Evolutionary conservation across 2,888 invertebrate species (phyloP), one percentile per base, ranked within the genome.

Genomic region (Fragum sueziense): DNA sequence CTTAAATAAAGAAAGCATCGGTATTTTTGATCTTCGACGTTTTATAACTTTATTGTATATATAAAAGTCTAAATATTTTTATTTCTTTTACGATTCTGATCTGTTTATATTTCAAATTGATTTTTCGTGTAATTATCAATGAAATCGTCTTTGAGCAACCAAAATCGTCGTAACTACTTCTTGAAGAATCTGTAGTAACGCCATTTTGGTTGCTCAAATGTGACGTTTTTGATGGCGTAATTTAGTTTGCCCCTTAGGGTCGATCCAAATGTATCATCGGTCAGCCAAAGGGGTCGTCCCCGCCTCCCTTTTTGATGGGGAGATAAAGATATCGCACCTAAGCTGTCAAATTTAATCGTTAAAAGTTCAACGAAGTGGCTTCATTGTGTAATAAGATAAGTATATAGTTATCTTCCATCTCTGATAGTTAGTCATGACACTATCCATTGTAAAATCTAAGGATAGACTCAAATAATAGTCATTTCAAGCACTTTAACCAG

Each of bases 321-420:
- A 61, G 61, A 61, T 61, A 61, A 33, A 29, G 61, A 61, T 61
- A 61, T 61, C 6, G 61, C 61, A 61, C 61, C 61, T 61, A 61
- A 61, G 31, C 33, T 61, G 61, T 61, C 61, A 61, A 31, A 61
- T 61, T 31, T 20, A 29, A 61, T 61, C 61, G 61, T 61, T 33
- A 61, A 61, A 33, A 61, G 61, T 61, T 61, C 31, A 61, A 61
- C 61, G 27, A 17, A 27, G 25, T 57, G 57, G 57, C 57, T 57
- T 57, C 27, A 25, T 57, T 22, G 14, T 57, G 14, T 57, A 57
- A 57, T 4, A 20, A 57, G 57, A 57, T 57, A 57, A 57, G 57
- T 57, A 57, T 57, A 27, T 57, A 11, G 9, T 57, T 9, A 57
- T 27, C 4, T 47, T 9, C 17, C n/a, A n/a, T n/a, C n/a, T n/a